Evolutionary conservation across 2,797 vertebrate genomes (phyloP).

Genomic region (Yasuhikotakia modesta): DNA sequence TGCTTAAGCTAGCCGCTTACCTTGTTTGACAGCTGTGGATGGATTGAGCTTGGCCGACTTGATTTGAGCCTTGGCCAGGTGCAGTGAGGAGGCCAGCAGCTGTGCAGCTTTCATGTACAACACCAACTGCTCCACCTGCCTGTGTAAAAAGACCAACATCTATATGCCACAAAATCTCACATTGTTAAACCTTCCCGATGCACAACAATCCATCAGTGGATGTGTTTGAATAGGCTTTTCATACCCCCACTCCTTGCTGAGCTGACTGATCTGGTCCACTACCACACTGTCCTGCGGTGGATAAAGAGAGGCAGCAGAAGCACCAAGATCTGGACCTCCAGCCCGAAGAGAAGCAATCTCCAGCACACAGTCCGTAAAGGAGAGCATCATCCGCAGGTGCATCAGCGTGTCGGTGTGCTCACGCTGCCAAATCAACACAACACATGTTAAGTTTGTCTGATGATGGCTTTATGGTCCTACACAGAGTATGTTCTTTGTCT

Average conservation of each 20-base stretch:
- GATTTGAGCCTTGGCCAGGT: constrained; percentile 94
- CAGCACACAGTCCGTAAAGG: constrained; percentile 93
- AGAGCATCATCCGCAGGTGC: constrained; percentile 91
- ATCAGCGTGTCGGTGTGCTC: constrained; percentile 95
- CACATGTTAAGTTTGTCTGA: constrained; percentile 8
- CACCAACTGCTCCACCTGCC: constrained; percentile 95
- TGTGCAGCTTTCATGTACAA: constrained; percentile 96
- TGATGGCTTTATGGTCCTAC: not conserved
- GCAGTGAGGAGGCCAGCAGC: constrained; percentile 91
- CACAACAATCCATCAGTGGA: too few species aligned
- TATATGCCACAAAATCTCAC: not conserved
- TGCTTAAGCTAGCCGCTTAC: constrained; percentile 64
- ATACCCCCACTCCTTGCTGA: constrained; percentile 98
- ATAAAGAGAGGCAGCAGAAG: constrained; percentile 85
- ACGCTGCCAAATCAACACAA: constrained; percentile 74
- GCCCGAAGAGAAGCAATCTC: constrained; percentile 87
- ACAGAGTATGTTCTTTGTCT: not conserved
- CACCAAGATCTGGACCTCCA: constrained; percentile 82
- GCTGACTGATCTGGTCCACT: constrained; percentile 96
- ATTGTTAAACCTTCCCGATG: not conserved
- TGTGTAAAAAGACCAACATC: constrained; percentile 63
- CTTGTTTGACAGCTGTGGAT: constrained; percentile 93
- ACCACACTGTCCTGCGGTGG: constrained; percentile 95
- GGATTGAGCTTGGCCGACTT: constrained; percentile 94
- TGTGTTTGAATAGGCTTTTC: not conserved